phyloP scores from a whole-genome alignment of 1,140 invertebrate species.

The Saxidomus purpurata region DNA sequence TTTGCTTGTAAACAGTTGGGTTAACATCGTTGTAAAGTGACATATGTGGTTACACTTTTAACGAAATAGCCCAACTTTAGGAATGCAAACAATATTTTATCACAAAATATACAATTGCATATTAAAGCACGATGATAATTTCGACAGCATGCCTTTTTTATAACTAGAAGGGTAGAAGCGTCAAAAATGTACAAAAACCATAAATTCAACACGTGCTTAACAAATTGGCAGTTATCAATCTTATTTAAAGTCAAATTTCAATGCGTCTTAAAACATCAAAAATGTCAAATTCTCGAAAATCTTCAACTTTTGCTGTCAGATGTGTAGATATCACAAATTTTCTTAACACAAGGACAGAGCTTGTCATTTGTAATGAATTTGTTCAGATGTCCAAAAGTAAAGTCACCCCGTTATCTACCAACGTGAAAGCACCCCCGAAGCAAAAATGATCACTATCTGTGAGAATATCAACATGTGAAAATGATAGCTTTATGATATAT shows the following conservation, averaged over 20 bases:
- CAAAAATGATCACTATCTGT: conserved; percentile 27
- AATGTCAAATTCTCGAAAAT: not conserved
- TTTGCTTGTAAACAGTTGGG: too few relatives aligned
- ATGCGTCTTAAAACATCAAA: conserved; percentile 14
- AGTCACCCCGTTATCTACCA: conserved; percentile 21
- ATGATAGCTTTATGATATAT: conserved; percentile 57
- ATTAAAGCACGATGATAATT: not conserved
- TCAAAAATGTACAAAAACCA: not conserved
- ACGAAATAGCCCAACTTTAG: not conserved
- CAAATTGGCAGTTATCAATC: not conserved
- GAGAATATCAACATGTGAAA: conserved; percentile 40
- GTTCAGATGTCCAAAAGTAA: conserved; percentile 28
- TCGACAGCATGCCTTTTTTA: not conserved
- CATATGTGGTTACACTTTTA: not conserved
- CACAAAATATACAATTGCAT: conserved; percentile 21
- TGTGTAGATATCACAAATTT: conserved; percentile 19
- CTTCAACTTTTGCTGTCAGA: not conserved
- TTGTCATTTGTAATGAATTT: conserved; percentile 41
- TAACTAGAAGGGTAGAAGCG: not conserved
- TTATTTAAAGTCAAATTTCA: not conserved
- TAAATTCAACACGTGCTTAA: conserved; percentile 4
- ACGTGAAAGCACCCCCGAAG: not conserved
- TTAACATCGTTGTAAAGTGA: too few relatives aligned
- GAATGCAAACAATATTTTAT: conserved; percentile 2
- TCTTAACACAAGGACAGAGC: not conserved